Percentiles rank a stretch among this genome's conserved stretches.
phyloP scores from a whole-genome alignment of 2,113 vertebrate genomes.

The Pontoporia blainvillei region DNA sequence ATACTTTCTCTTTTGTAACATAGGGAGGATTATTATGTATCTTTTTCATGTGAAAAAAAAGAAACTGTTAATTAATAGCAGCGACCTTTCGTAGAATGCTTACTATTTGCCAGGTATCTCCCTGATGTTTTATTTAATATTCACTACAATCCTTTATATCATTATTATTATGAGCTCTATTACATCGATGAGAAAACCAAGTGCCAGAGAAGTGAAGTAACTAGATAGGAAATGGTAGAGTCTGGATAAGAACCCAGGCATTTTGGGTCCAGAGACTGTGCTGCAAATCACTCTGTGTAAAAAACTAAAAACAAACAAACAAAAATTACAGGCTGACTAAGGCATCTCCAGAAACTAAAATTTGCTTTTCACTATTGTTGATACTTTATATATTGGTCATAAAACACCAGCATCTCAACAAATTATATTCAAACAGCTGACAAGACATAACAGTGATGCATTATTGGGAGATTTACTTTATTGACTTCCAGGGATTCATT shows the following conservation, averaged over 20 bases:
- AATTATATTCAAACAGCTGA: conserved; percentile 14
- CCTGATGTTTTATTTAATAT: neutral
- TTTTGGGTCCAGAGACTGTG: neutral
- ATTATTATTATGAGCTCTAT: neutral
- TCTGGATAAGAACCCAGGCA: neutral
- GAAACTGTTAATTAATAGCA: neutral
- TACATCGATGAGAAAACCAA: neutral
- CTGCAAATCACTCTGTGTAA: neutral
- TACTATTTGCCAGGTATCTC: neutral
- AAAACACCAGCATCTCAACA: neutral
- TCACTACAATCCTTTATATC: neutral
- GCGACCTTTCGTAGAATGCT: neutral
- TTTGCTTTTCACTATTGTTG: neutral
- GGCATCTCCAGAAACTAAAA: neutral
- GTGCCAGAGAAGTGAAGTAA: neutral
- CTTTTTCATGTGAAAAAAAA: neutral
- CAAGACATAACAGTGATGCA: neutral
- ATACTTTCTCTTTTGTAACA: neutral
- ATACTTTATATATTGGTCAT: conserved; percentile 4
- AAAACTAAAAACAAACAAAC: neutral
- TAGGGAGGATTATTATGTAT: neutral
- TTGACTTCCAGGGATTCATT: neutral
- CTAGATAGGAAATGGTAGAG: neutral
- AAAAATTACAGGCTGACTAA: neutral
- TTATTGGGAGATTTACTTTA: neutral